These are phyloP conservation scores for Campopleginae sp. DNA, from an alignment of 2,888 invertebrate genomes.

Conservation along the genomic window DNA sequence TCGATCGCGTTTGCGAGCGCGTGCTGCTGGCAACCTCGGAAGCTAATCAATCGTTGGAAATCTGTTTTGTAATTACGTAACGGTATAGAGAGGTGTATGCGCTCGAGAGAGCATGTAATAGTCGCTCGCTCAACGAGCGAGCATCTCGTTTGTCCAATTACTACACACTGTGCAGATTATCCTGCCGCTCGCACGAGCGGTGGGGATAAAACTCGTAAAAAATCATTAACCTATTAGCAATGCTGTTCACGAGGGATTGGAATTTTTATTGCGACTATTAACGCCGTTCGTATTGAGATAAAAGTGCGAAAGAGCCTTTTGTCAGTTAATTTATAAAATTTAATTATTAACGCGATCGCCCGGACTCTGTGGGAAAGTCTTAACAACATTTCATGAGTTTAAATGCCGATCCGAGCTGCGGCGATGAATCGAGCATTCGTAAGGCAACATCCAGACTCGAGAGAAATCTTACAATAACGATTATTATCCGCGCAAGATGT, in stretches of 20 bases:
- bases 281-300: background rate
- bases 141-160: conserved; percentile 58
- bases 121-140: conserved; percentile 15
- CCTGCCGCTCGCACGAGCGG: background rate
- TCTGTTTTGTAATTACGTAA: conserved; percentile 61
- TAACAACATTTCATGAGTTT: conserved; percentile 26
- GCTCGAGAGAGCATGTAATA: conserved; percentile 27
- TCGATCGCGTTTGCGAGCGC: conserved; percentile 23
- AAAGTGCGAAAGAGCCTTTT: background rate
- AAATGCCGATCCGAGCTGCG: conserved; percentile 6
- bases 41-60: conserved; percentile 59
- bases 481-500: conserved; percentile 55
- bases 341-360: background rate
- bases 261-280: background rate
- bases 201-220: background rate
- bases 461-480: conserved; percentile 67
- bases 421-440: conserved; percentile 6
- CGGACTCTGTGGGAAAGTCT: conserved; percentile 3
- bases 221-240: background rate
- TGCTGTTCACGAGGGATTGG: background rate
- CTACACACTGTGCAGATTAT: conserved; percentile 34
- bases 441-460: conserved; percentile 19
- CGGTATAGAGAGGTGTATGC: conserved; percentile 18
- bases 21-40: conserved; percentile 5
- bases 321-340: background rate